Conservation (phyloP, 2,888 invertebrate species). For the Glaucopsyche alexis region DNA sequence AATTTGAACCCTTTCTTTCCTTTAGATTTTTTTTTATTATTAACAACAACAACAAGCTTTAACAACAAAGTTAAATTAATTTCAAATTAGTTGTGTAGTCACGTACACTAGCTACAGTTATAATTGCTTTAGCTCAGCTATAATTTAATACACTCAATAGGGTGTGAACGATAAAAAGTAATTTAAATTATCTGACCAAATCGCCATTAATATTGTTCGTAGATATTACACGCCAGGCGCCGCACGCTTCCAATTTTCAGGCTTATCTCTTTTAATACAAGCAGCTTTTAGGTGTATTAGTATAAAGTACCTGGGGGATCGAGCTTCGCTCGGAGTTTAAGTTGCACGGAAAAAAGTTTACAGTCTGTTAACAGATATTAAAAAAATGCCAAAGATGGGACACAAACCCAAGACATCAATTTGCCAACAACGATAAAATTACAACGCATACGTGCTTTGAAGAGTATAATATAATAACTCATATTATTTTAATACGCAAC, state of each 20-base stretch:
- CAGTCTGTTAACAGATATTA: constrained; percentile 35
- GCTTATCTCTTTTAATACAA: constrained; percentile 27
- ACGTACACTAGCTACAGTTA: not conserved
- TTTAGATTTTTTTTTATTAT: not conserved
- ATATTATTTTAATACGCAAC: too few species aligned
- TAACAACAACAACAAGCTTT: too few species aligned
- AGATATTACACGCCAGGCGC: constrained; percentile 12
- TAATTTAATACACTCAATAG: not conserved
- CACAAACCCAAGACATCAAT: too few species aligned
- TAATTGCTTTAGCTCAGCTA: not conserved
- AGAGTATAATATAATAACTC: too few species aligned
- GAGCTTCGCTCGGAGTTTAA: too few species aligned
- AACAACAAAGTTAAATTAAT: not conserved
- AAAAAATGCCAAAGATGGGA: too few species aligned
- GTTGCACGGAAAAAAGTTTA: too few species aligned
- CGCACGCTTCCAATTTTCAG: constrained; percentile 31
- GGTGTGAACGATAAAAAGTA: constrained; percentile 6
- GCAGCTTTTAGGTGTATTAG: constrained; percentile 9
- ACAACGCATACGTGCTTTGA: too few species aligned
- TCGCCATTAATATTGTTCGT: constrained; percentile 9
- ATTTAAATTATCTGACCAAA: constrained; percentile 24
- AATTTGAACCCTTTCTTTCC: too few species aligned
- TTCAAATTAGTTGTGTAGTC: not conserved
- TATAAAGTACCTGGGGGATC: not conserved
- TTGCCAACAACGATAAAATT: too few species aligned